These are phyloP conservation scores for Vandiemenella viatica DNA, from an alignment of 2,888 invertebrate species.

Conservation along the genomic window DNA sequence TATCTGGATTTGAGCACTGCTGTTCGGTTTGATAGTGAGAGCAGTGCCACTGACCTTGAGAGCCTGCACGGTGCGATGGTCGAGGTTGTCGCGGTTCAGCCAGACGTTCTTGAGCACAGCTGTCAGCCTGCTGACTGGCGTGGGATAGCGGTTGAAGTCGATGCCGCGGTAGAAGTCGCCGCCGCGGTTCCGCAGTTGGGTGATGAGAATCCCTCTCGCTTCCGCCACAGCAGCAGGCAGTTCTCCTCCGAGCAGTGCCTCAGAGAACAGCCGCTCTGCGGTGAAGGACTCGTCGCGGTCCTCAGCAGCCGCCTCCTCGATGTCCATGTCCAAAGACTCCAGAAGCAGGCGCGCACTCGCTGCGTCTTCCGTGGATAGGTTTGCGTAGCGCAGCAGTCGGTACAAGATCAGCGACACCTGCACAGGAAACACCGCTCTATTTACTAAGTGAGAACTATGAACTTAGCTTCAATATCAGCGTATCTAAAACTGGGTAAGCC, in stretches of 20 bases:
- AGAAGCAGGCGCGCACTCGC: not conserved
- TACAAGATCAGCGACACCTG: slow-evolving; percentile 6
- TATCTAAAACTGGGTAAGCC: too few relatives aligned
- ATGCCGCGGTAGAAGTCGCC: slow-evolving; percentile 5
- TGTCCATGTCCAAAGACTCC: not conserved
- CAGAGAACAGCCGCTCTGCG: not conserved
- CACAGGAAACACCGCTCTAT: too few relatives aligned
- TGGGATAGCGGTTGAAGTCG: slow-evolving; percentile 1
- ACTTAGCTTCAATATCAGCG: too few relatives aligned
- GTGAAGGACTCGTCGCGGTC: slow-evolving; percentile 6
- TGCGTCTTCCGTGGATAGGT: not conserved
- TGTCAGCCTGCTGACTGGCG: slow-evolving; percentile 1
- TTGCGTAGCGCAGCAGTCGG: not conserved
- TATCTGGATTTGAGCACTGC: too few relatives aligned
- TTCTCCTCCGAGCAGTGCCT: not conserved
- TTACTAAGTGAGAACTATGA: too few relatives aligned
- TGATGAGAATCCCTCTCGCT: slow-evolving; percentile 6
- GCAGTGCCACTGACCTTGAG: too few relatives aligned
- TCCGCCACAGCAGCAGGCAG: slow-evolving; percentile 6
- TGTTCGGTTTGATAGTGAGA: too few relatives aligned
- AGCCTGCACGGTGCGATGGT: not conserved
- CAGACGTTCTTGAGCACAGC: slow-evolving; percentile 5
- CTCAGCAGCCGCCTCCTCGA: slow-evolving; percentile 3
- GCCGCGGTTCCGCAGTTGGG: not conserved
- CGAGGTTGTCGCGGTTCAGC: not conserved